Base-by-base conservation (phyloP, 2,797 vertebrate genomes). In the Tokudaia tokunoshimensis region DNA sequence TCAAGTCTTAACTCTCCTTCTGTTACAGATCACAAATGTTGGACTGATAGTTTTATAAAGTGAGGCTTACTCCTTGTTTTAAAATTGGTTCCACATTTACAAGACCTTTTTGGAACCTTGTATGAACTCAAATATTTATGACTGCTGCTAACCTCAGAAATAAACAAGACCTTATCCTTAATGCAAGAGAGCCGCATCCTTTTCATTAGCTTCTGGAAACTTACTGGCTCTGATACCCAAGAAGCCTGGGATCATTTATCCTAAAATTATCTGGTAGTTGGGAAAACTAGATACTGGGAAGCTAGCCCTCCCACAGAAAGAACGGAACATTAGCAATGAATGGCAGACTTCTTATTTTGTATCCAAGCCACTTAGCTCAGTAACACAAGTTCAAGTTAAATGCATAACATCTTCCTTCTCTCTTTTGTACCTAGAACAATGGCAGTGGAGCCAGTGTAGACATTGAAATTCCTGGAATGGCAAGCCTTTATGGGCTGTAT, bases 41-140 rank as follows among this genome's bases (percentile, higher is more conserved):
- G 95, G 91, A 93, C 47, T 95, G 95, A 95, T 96, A 97, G 75
- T 81, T 96, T 97, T 98, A 97, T 96, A 98, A 97, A 97, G 37
- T 94, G 93, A 59, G 88, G 87, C 74, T 52, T 80, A 88, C 80
- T 86, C 95, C 57, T 98, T 97, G 95, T 1, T 97, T 96, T 95
- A 97, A 98, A 97, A 98, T 98, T 96, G 94, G 76, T 97, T 97
- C 70, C 92, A 97, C 89, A 97, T 98, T 98, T 97, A 76, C 61
- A 96, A 87, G 70, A 63, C 75, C 89, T 86, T 95, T 97, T 96
- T 80, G 29, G 97, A 98, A 96, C 13, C 74, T 97, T 65, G 15
- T n/a, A 67, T 65, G 82, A 98, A 91, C 61, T 96, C 88, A 97
- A 94, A 96, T 98, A 97, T 94, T 96, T 93, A 81, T 98, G 94